Percentiles rank a stretch among this genome's conserved stretches.
These are phyloP conservation scores for Volucella inflata DNA, from an alignment of 2,888 invertebrate species.

Conservation along the genomic window DNA sequence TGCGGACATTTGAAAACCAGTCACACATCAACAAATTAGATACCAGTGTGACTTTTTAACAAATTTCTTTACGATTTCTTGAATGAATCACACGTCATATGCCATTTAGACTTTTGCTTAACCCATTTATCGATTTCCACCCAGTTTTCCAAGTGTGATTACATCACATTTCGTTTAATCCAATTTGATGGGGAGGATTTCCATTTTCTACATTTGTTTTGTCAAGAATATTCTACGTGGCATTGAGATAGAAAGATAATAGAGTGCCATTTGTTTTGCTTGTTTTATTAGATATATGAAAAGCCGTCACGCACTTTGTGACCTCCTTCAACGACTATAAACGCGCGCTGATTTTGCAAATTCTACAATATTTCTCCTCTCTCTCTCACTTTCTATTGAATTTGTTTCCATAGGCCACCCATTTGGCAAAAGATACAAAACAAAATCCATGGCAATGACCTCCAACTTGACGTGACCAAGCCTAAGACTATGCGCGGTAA, in stretches of 20 bases:
- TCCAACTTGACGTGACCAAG: slow-evolving; percentile 41
- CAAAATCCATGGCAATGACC: slow-evolving; percentile 31
- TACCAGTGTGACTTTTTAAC: background rate
- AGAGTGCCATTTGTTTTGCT: background rate
- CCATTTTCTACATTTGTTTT: slow-evolving; percentile 7
- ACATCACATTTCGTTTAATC: slow-evolving; percentile 30
- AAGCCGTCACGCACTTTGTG: slow-evolving; percentile 10
- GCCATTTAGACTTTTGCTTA: too few species aligned
- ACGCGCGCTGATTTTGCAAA: background rate
- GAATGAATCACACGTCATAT: too few species aligned
- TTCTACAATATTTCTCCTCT: background rate
- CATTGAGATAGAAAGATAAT: background rate
- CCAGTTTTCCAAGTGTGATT: slow-evolving; percentile 6
- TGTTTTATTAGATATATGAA: slow-evolving; percentile 13
- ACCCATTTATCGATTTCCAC: background rate
- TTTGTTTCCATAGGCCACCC: background rate
- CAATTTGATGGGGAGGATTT: slow-evolving; percentile 1
- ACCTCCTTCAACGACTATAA: slow-evolving; percentile 4
- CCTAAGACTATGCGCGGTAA: background rate
- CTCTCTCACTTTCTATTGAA: slow-evolving; percentile 7
- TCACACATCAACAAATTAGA: background rate
- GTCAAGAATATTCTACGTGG: background rate
- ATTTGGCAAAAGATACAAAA: background rate
- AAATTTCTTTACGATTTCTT: background rate
- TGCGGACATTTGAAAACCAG: background rate